A percentile compares a stretch with the other conserved stretches of the same genome.
Evolutionary conservation across 2,888 invertebrate genomes (phyloP).

Genomic region (Drosophila helvetica): DNA sequence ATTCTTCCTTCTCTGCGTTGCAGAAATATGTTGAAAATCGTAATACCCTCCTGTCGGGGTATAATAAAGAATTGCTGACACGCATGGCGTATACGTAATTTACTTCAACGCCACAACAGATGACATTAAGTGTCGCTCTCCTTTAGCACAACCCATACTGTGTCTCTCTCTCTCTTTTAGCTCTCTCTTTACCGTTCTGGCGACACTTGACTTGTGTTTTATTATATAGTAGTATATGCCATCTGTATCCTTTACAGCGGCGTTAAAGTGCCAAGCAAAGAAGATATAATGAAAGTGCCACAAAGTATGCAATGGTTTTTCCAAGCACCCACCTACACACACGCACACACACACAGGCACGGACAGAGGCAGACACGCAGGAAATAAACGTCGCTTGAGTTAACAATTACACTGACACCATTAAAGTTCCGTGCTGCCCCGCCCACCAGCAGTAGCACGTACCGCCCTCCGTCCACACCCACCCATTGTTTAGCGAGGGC

Average conservation of each 20-base stretch:
- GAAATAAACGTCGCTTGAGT: conserved; percentile 78
- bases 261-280: conserved; percentile 73
- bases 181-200: conserved; percentile 1
- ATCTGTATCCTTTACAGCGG: conserved; percentile 63
- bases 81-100: conserved; percentile 70
- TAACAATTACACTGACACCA: conserved; percentile 81
- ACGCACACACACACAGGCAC: conserved; percentile 33
- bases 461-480: conserved; percentile 17
- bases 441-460: conserved; percentile 29
- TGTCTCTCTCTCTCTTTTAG: background rate
- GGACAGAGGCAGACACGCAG: conserved; percentile 40
- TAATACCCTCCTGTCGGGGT: background rate
- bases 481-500: conserved; percentile 54
- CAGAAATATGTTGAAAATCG: no score
- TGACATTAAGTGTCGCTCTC: conserved; percentile 17
- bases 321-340: conserved; percentile 20
- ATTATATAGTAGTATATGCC: conserved; percentile 40
- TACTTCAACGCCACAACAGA: conserved; percentile 53
- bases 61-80: conserved; percentile 37
- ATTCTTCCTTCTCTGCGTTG: no score
- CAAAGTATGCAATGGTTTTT: conserved; percentile 66
- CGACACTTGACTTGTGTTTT: conserved; percentile 73
- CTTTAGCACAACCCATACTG: background rate
- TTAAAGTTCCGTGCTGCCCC: conserved; percentile 67
- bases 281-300: conserved; percentile 64